Evolutionary conservation across 2,113 vertebrate species (phyloP).

Genomic region (Panurus biarmicus): DNA sequence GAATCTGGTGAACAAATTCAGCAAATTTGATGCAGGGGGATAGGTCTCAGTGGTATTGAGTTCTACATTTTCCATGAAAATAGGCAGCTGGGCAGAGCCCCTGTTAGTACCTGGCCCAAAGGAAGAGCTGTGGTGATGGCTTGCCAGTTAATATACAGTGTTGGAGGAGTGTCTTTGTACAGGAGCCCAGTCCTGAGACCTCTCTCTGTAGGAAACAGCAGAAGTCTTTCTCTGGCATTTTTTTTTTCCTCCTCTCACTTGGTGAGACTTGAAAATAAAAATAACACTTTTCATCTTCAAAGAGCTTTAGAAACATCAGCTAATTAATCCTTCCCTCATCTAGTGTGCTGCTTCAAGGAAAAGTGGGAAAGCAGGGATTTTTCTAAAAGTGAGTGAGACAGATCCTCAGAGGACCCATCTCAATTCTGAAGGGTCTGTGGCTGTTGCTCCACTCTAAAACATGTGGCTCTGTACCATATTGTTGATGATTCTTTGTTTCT

Average conservation of each 20-base stretch:
- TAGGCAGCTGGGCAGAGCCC: constrained; percentile 19
- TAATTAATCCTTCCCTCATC: constrained; percentile 27
- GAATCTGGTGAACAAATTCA: background rate
- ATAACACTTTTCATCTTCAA: constrained; percentile 54
- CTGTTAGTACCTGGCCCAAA: background rate
- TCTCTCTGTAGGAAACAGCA: background rate
- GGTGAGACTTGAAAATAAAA: constrained; percentile 33
- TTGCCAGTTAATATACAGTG: background rate
- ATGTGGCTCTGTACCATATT: background rate
- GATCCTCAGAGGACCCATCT: background rate
- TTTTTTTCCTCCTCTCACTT: background rate
- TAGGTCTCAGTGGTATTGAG: background rate
- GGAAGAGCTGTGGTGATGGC: background rate
- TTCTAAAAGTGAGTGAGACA: background rate
- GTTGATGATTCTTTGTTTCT: background rate
- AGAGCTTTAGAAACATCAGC: constrained; percentile 36
- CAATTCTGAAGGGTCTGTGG: background rate
- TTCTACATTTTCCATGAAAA: constrained; percentile 13
- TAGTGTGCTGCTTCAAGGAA: constrained; percentile 2
- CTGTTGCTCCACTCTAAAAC: background rate
- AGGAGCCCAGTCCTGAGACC: background rate
- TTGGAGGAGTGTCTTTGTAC: background rate
- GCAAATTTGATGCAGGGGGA: background rate
- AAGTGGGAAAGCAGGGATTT: constrained; percentile 1
- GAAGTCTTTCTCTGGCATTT: background rate